A percentile compares a stretch with the other conserved stretches of the same genome.
These are phyloP conservation scores for Drosophila tristis DNA, from an alignment of 1,140 invertebrate genomes.

Conservation along the genomic window DNA sequence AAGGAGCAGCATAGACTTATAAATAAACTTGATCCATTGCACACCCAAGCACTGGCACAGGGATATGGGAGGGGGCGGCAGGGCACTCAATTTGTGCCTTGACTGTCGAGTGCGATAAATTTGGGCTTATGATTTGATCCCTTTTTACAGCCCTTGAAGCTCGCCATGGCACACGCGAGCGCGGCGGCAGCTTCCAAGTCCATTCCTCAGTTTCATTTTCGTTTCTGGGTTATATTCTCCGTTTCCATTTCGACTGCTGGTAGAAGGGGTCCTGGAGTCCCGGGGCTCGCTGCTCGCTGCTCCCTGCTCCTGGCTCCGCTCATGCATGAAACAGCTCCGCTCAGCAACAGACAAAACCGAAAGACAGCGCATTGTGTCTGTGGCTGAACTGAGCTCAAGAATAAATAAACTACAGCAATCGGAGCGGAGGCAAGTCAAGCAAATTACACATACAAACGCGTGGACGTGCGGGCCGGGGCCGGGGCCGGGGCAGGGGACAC, in stretches of 20 bases:
- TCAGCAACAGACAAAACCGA: slow-evolving; percentile 56
- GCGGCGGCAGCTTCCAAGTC: slow-evolving; percentile 49
- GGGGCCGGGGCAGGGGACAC: too few species aligned
- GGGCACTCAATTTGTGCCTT: slow-evolving; percentile 62
- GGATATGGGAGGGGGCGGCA: neutral
- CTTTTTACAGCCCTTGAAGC: slow-evolving; percentile 57
- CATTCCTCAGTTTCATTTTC: slow-evolving; percentile 61
- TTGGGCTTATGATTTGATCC: slow-evolving; percentile 80
- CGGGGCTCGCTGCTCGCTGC: too few species aligned
- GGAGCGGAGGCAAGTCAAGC: slow-evolving; percentile 41
- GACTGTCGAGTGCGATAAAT: slow-evolving; percentile 73
- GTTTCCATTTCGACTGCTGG: neutral
- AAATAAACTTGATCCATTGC: slow-evolving; percentile 81
- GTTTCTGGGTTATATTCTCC: slow-evolving; percentile 21
- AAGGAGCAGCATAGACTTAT: slow-evolving; percentile 47
- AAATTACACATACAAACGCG: slow-evolving; percentile 38
- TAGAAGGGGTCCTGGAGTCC: neutral
- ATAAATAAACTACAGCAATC: slow-evolving; percentile 61
- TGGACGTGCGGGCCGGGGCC: neutral
- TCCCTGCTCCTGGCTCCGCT: slow-evolving; percentile 55
- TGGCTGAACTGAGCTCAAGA: slow-evolving; percentile 6
- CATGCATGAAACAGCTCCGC: slow-evolving; percentile 68
- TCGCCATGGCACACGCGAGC: slow-evolving; percentile 5
- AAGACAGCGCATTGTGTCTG: slow-evolving; percentile 52
- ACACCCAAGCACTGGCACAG: slow-evolving; percentile 27